Percentiles rank a stretch among this genome's conserved stretches.
phyloP scores from a whole-genome alignment of 2,888 invertebrate genomes.

The Entomobrya proxima region DNA sequence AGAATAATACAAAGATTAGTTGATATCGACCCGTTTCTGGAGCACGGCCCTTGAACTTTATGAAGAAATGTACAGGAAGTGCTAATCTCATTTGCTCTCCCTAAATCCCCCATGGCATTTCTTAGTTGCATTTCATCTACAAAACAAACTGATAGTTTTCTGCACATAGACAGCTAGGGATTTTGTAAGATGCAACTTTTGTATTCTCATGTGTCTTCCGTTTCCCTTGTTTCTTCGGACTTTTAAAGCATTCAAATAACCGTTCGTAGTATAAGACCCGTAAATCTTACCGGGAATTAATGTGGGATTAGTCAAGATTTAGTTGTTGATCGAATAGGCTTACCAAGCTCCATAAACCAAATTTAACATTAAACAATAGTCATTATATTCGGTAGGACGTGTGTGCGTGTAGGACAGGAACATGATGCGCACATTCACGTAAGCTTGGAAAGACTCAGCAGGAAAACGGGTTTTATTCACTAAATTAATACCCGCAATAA shows the following conservation, averaged over 20 bases:
- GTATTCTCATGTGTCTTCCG: not conserved
- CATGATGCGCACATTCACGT: not conserved
- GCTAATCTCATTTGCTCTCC: not conserved
- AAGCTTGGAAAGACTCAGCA: not conserved
- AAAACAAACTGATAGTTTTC: not conserved
- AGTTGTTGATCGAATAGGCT: slow-evolving; percentile 53
- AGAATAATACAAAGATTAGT: not conserved
- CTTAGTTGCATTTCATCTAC: not conserved
- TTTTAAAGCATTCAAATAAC: not conserved
- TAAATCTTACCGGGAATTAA: slow-evolving; percentile 59
- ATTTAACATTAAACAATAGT: not conserved
- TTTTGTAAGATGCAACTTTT: slow-evolving; percentile 15
- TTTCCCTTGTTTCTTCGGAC: not conserved
- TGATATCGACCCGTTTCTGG: not conserved
- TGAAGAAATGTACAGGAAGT: slow-evolving; percentile 25
- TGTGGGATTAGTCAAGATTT: slow-evolving; percentile 61
- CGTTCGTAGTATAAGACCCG: not conserved
- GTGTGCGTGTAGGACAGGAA: not conserved
- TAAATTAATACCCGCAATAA: slow-evolving; percentile 54
- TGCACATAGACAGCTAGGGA: not conserved
- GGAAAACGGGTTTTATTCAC: slow-evolving; percentile 21
- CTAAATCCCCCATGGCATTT: not conserved
- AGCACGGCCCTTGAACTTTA: slow-evolving; percentile 46
- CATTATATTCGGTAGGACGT: not conserved
- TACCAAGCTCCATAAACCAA: slow-evolving; percentile 7